Percentiles rank a stretch among this genome's conserved stretches.
Conservation (phyloP, 2,888 invertebrate species). For the Antitype chi region DNA sequence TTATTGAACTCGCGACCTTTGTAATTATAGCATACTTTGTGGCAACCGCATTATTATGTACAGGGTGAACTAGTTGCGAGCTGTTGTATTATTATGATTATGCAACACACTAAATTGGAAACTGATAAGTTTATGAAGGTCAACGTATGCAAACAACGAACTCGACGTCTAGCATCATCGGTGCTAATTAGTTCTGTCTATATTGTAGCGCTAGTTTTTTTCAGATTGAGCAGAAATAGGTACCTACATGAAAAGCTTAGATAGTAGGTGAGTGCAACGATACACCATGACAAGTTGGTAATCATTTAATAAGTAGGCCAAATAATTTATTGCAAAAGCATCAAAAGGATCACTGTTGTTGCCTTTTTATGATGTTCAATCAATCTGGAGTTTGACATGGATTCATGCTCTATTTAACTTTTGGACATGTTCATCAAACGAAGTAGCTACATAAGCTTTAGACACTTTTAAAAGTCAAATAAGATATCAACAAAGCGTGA, state of each 20-base stretch:
- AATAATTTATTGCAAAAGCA: background rate
- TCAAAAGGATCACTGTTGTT: background rate
- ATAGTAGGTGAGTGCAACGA: background rate
- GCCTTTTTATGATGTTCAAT: background rate
- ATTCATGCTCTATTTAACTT: background rate
- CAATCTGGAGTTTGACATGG: too few relatives aligned
- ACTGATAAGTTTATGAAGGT: conserved; percentile 51
- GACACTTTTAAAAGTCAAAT: conserved; percentile 8
- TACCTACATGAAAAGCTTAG: background rate
- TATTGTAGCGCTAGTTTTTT: background rate
- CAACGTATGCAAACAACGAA: conserved; percentile 27
- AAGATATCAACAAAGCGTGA: conserved; percentile 5
- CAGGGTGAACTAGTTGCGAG: conserved; percentile 44
- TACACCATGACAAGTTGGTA: too few relatives aligned
- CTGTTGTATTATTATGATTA: conserved; percentile 42
- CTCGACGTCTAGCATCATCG: conserved; percentile 21
- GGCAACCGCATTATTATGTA: conserved; percentile 47
- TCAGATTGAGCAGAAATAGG: background rate
- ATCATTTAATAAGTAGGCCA: background rate
- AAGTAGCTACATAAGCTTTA: background rate
- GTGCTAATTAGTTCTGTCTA: conserved; percentile 38
- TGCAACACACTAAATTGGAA: conserved; percentile 47
- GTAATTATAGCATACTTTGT: conserved; percentile 61
- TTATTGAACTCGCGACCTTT: conserved; percentile 82
- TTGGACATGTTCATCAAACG: background rate